Evolutionary conservation across 2,113 vertebrate species (phyloP), one percentile per base, ranked within the genome.

Genomic region (Marcusenius ussheri): DNA sequence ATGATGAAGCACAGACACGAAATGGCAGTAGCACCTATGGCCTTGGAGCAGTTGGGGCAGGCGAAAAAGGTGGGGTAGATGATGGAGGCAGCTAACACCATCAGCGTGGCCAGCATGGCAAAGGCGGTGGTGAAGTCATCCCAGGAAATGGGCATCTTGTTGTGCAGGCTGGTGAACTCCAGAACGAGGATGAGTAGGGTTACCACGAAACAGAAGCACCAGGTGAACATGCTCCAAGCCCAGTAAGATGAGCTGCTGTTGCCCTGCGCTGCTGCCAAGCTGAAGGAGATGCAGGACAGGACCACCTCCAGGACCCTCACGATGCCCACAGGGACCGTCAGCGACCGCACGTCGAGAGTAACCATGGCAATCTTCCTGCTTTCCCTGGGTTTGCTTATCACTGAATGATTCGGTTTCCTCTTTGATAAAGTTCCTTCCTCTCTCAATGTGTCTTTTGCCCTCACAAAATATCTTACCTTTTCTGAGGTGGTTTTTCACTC

Each of bases 221-320:
- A 98, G 1, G 94, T 95, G 93, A 97, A 97, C 97, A 98, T 97
- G 91, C 97, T 96, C 97, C 97, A 98, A 0, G 89, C 90, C 89
- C 96, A 97, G 1, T 93, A 96, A 19, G 95, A 4, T 0, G 0
- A 0, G 0, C 0, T 0, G 0, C 0, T 45, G 6, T 0, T 0
- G 0, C 11, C 0, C 0, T 93, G 83, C 0, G 95, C 96, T 0
- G 96, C 96, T 91, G 96, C 97, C 93, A 98, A 90, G 93, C 97
- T 97, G 94, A 98, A 97, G 90, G 96, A 66, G 0, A 96, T 31
- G 47, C 97, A 97, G 89, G 96, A 95, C 45, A 97, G 87, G 84
- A 97, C 15, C 6, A 98, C 62, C 80, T 96, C 95, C 0, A 95
- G 90, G 19, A 97, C 88, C 2, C 97, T 95, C 86, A 97, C 11